Conservation (phyloP, 2,888 invertebrate species). For the Campaea margaritaria region DNA sequence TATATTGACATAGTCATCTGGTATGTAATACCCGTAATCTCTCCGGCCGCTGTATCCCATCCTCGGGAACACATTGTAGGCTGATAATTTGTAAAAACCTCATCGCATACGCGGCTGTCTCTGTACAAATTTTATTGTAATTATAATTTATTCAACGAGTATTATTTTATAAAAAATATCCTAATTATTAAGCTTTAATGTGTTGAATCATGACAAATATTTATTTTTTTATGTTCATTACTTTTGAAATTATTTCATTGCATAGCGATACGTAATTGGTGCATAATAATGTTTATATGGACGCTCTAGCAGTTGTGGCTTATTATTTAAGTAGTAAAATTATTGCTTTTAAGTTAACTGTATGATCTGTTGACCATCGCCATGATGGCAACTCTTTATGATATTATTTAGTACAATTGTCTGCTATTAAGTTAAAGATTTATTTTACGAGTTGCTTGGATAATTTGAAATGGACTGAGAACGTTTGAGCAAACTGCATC, state of each 20-base stretch:
- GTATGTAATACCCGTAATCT: constrained; percentile 59
- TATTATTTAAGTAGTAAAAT: constrained; percentile 42
- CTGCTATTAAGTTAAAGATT: not conserved
- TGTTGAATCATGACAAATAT: constrained; percentile 81
- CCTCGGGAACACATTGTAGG: no score
- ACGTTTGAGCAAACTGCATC: not conserved
- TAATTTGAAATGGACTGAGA: not conserved
- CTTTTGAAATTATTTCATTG: constrained; percentile 48
- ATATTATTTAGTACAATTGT: constrained; percentile 24
- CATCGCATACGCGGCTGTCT: constrained; percentile 64
- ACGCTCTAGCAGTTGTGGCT: constrained; percentile 12
- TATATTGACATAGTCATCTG: constrained; percentile 55
- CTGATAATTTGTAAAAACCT: constrained; percentile 59
- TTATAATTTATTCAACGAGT: constrained; percentile 64
- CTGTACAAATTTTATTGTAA: constrained; percentile 68
- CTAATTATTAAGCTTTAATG: constrained; percentile 68
- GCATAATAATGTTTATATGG: constrained; percentile 51
- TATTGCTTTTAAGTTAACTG: constrained; percentile 31
- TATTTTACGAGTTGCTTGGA: not conserved
- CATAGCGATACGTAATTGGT: constrained; percentile 54
- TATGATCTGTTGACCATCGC: constrained; percentile 18
- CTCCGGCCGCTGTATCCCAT: no score
- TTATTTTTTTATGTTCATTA: constrained; percentile 66
- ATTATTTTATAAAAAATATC: constrained; percentile 69
- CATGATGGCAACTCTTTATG: constrained; percentile 20